Percentiles rank a stretch among this genome's conserved stretches.
Evolutionary conservation across 2,113 vertebrate genomes (phyloP).

Genomic region (Bostrychus sinensis): DNA sequence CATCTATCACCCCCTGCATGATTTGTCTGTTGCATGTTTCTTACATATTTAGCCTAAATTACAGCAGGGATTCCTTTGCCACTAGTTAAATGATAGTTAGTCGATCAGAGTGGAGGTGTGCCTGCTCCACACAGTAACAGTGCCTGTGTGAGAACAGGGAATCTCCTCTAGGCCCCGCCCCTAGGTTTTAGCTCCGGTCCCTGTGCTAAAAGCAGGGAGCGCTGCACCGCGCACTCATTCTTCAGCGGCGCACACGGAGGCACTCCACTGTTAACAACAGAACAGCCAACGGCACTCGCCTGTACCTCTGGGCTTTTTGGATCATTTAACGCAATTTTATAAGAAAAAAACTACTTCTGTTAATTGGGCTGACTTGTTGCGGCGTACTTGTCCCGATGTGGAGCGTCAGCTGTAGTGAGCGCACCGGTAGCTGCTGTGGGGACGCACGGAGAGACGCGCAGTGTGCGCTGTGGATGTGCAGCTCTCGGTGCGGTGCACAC

Average conservation of each 20-base stretch:
- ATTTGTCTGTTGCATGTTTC: not conserved
- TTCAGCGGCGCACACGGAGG: conserved; percentile 30
- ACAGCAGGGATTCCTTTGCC: not conserved
- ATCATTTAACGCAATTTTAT: not conserved
- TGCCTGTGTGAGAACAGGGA: conserved; percentile 19
- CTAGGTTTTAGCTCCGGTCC: conserved; percentile 40
- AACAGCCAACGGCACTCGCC: not conserved
- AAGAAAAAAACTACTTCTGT: not conserved
- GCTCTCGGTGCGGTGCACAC: conserved; percentile 40
- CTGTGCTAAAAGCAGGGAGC: conserved; percentile 46
- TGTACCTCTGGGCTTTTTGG: not conserved
- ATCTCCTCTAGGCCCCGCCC: conserved; percentile 70
- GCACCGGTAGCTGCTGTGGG: conserved; percentile 22
- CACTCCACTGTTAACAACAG: conserved; percentile 15
- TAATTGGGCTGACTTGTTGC: conserved; percentile 1
- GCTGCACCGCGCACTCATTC: conserved; percentile 39
- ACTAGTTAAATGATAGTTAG: not conserved
- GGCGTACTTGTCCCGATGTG: conserved; percentile 67
- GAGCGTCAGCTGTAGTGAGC: conserved; percentile 36
- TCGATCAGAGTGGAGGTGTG: not conserved
- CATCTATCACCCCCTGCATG: not conserved
- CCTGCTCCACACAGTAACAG: not conserved
- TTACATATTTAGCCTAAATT: not conserved
- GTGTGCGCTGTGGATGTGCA: conserved; percentile 56
- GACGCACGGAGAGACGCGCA: conserved; percentile 53